Conservation (phyloP, 2,888 invertebrate genomes). For the Acanthoscelides obtectus region DNA sequence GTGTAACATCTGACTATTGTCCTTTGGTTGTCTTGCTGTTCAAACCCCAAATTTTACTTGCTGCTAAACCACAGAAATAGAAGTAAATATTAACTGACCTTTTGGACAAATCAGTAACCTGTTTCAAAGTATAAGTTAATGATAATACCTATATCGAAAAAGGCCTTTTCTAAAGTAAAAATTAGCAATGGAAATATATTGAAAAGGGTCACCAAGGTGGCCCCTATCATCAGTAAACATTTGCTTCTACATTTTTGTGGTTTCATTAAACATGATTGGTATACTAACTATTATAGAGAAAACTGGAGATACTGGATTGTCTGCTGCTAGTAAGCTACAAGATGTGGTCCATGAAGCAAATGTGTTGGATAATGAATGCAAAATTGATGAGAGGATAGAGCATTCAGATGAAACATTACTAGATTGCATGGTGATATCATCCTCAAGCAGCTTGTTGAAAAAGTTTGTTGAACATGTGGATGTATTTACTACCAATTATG, state of each 20-base stretch:
- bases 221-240: too few relatives aligned
- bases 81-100: too few relatives aligned
- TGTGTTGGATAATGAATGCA: conserved; percentile 31
- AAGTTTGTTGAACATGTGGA: conserved; percentile 40
- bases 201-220: too few relatives aligned
- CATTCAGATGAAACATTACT: conserved; percentile 41
- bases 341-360: conserved; percentile 35
- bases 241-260: background rate
- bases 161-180: too few relatives aligned
- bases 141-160: too few relatives aligned
- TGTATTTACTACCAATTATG: conserved; percentile 49
- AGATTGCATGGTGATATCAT: conserved; percentile 38
- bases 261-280: background rate
- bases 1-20: too few relatives aligned
- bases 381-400: conserved; percentile 34
- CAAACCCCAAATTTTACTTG: too few relatives aligned
- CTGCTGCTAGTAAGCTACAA: conserved; percentile 33
- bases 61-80: too few relatives aligned
- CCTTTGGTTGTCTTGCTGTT: too few relatives aligned
- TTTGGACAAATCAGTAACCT: too few relatives aligned
- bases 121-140: too few relatives aligned
- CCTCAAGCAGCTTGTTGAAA: conserved; percentile 36
- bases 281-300: conserved; percentile 19
- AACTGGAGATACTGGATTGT: conserved; percentile 23
- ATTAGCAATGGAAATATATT: too few relatives aligned